Percentiles rank a stretch among this genome's conserved stretches.
These are phyloP conservation scores for Gadus macrocephalus DNA, from an alignment of 2,113 vertebrate species.

Conservation along the genomic window DNA sequence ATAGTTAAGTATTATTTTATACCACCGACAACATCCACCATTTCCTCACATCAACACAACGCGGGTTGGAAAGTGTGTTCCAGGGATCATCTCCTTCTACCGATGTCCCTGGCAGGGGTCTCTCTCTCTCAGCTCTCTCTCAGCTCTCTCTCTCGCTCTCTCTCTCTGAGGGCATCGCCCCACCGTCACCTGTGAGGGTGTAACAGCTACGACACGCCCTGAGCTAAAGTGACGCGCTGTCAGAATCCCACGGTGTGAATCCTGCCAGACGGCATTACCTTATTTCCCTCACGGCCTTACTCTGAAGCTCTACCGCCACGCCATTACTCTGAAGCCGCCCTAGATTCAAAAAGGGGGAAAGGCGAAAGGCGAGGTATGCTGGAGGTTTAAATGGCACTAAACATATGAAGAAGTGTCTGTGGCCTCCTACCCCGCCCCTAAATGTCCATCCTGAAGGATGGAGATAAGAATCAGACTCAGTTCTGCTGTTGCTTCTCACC, in stretches of 20 bases:
- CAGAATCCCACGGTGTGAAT: conserved; percentile 49
- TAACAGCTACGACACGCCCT: conserved; percentile 50
- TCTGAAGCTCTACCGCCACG: background rate
- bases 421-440: conserved; percentile 17
- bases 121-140: conserved; percentile 7
- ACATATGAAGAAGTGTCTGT: conserved; percentile 36
- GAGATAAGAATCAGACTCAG: conserved; percentile 21
- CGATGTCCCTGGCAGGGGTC: too few species aligned
- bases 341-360: conserved; percentile 9
- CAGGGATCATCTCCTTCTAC: too few species aligned
- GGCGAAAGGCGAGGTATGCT: conserved; percentile 35
- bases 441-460: conserved; percentile 24
- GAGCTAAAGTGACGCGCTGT: conserved; percentile 64
- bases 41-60: too few species aligned
- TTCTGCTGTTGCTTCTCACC: conserved; percentile 26
- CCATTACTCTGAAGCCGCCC: conserved; percentile 19
- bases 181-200: conserved; percentile 50
- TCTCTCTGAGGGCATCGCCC: conserved; percentile 28
- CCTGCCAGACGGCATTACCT: conserved; percentile 41
- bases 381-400: conserved; percentile 35
- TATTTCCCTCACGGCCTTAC: conserved; percentile 26
- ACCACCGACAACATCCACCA: too few species aligned
- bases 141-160: conserved; percentile 7
- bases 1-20: too few species aligned
- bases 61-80: too few species aligned